Percentiles rank a stretch among this genome's conserved stretches.
Conservation (phyloP, 1,140 invertebrate species). For the Protaetia brevitarsis region DNA sequence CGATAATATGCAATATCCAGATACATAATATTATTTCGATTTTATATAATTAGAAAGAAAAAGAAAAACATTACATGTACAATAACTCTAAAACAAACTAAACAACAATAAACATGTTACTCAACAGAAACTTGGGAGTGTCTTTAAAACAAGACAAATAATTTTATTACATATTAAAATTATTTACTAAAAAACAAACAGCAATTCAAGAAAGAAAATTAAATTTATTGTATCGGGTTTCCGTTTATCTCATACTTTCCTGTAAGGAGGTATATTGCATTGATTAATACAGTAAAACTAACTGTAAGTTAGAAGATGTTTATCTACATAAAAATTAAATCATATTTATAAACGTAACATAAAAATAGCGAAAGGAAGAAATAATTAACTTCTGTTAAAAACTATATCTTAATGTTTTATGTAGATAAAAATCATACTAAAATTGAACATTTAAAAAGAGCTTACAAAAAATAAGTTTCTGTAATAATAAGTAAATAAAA, state of each 20-base stretch:
- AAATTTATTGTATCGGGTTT: not conserved
- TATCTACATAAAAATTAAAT: conserved; percentile 27
- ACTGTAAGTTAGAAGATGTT: not conserved
- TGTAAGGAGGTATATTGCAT: not conserved
- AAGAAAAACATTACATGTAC: conserved; percentile 19
- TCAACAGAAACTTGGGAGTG: not conserved
- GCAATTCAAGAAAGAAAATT: conserved; percentile 5
- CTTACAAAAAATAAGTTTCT: not conserved
- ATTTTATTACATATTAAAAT: conserved; percentile 19
- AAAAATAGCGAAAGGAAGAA: conserved; percentile 8
- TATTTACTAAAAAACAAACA: conserved; percentile 9
- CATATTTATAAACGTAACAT: conserved; percentile 3
- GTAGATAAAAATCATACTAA: conserved; percentile 6
- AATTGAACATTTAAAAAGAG: conserved; percentile 1
- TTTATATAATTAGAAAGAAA: not conserved
- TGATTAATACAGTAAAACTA: not conserved
- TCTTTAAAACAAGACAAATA: conserved; percentile 22
- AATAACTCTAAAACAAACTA: conserved; percentile 17
- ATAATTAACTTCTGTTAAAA: not conserved
- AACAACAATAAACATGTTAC: conserved; percentile 11
- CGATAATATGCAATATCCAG: not conserved
- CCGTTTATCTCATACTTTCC: not conserved
- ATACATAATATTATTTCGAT: not conserved
- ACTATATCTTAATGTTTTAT: conserved; percentile 1
- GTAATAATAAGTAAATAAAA: not conserved